Percentiles rank a stretch among this genome's conserved stretches.
Evolutionary conservation across 2,797 vertebrate species (phyloP).

Genomic region (Schizothorax lantsangensis): DNA sequence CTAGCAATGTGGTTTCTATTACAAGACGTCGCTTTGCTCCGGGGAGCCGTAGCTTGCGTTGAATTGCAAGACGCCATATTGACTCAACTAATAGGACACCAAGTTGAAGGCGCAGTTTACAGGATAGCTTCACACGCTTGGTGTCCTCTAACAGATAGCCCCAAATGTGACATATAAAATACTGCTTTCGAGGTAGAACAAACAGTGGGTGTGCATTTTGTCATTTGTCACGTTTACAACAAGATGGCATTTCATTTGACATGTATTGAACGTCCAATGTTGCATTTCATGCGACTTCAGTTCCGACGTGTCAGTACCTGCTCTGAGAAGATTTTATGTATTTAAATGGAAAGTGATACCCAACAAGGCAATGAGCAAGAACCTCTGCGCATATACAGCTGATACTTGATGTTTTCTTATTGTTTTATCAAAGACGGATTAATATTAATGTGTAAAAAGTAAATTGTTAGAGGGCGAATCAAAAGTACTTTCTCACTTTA

Average conservation of each 20-base stretch:
- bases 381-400: constrained; percentile 8
- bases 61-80: constrained; percentile 79
- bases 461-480: constrained; percentile 26
- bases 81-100: constrained; percentile 75
- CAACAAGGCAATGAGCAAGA: constrained; percentile 16
- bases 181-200: constrained; percentile 56
- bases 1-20: constrained; percentile 77
- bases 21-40: constrained; percentile 69
- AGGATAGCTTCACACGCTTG: constrained; percentile 75
- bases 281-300: constrained; percentile 54
- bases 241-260: constrained; percentile 59
- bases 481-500: constrained; percentile 8
- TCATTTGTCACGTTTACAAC: constrained; percentile 54
- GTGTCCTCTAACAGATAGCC: constrained; percentile 67
- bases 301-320: constrained; percentile 45
- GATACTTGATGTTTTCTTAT: neutral
- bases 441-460: constrained; percentile 5
- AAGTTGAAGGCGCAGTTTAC: constrained; percentile 71
- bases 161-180: constrained; percentile 59
- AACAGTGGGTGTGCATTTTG: constrained; percentile 43
- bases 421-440: constrained; percentile 22
- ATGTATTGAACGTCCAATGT: constrained; percentile 52
- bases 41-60: constrained; percentile 67
- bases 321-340: constrained; percentile 23
- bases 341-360: constrained; percentile 41